Conservation (phyloP, 2,797 vertebrate genomes). For the Limosa lapponica region DNA sequence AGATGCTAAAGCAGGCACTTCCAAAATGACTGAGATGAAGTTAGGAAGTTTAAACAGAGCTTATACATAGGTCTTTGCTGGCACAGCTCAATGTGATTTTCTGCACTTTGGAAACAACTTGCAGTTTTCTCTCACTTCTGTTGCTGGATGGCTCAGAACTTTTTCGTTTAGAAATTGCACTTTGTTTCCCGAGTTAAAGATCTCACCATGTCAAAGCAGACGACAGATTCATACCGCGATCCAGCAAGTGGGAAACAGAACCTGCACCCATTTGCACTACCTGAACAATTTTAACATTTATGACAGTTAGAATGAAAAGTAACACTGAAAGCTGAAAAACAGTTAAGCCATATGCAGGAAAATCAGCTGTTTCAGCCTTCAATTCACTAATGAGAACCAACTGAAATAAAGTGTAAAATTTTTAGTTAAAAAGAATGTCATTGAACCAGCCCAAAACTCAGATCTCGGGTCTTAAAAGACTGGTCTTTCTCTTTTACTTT, state of each 20-base stretch:
- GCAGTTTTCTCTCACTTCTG: neutral
- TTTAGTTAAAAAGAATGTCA: neutral
- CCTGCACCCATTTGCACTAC: neutral
- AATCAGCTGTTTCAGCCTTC: neutral
- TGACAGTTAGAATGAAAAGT: slow-evolving; percentile 16
- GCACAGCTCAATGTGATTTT: neutral
- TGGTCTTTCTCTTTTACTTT: neutral
- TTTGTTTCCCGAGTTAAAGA: neutral
- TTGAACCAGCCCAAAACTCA: neutral
- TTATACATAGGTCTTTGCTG: slow-evolving; percentile 1
- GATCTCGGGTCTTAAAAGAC: neutral
- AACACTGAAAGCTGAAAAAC: neutral
- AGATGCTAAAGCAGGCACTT: slow-evolving; percentile 13
- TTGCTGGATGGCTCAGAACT: neutral
- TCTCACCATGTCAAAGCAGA: slow-evolving; percentile 15
- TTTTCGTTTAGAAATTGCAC: neutral
- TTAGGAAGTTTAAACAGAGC: neutral
- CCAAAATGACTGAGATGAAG: neutral
- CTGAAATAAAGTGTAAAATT: neutral
- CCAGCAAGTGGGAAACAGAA: slow-evolving; percentile 29
- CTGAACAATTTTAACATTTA: neutral
- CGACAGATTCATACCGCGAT: neutral
- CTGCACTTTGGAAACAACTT: neutral
- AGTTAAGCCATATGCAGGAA: neutral
- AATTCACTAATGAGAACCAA: neutral